These are phyloP conservation scores for Holcopasites calliopsidis DNA, from an alignment of 1,140 invertebrate species.

Conservation along the genomic window DNA sequence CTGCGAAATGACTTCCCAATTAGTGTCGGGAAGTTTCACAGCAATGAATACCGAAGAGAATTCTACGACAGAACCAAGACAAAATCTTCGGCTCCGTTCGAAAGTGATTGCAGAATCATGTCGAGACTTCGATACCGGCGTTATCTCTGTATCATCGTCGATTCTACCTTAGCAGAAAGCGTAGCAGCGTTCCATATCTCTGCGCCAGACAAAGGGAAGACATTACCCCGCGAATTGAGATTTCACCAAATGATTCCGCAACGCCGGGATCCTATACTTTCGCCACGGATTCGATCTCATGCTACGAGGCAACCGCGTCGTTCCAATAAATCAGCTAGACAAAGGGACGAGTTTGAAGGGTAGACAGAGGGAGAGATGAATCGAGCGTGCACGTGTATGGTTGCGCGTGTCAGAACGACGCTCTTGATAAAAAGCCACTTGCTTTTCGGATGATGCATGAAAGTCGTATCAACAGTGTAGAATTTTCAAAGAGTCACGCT, in stretches of 20 bases:
- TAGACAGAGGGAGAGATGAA: not conserved
- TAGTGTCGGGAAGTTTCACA: too few species aligned
- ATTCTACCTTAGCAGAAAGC: too few species aligned
- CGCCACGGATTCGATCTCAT: not conserved
- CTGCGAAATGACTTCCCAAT: too few species aligned
- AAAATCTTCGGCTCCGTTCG: too few species aligned
- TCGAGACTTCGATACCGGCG: too few species aligned
- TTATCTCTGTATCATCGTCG: too few species aligned
- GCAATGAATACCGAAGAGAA: too few species aligned
- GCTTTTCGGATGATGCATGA: constrained; percentile 9
- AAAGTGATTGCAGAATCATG: too few species aligned
- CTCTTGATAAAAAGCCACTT: constrained; percentile 28
- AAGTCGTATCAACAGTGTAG: not conserved
- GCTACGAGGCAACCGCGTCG: not conserved
- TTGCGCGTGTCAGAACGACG: not conserved
- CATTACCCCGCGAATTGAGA: not conserved
- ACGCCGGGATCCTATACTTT: constrained; percentile 11
- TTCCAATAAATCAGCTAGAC: constrained; percentile 34
- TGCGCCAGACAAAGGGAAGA: not conserved
- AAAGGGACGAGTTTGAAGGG: constrained; percentile 18
- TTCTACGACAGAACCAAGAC: too few species aligned
- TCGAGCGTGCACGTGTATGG: not conserved
- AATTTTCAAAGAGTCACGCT: not conserved
- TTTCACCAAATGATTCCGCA: constrained; percentile 20
- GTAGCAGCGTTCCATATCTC: not conserved